Conservation (phyloP, 2,113 vertebrate genomes). For the Channa argus region DNA sequence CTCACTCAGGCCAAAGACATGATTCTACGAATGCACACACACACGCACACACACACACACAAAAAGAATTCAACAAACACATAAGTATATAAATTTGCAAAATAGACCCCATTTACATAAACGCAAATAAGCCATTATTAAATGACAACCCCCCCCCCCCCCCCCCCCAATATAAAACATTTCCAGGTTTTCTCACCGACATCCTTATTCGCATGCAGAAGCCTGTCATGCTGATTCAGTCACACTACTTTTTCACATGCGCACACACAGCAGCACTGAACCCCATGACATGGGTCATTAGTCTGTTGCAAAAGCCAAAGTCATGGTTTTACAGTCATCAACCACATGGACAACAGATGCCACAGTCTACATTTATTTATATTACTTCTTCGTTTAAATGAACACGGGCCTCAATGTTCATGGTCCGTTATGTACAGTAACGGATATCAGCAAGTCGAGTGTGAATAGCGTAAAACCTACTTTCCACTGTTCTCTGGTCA, state of each 20-base stretch:
- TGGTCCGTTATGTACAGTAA: not conserved
- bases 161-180: not conserved
- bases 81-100: not conserved
- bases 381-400: conserved; percentile 7
- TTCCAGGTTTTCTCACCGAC: not conserved
- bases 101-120: not conserved
- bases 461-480: too few species aligned
- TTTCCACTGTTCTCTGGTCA: too few species aligned
- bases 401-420: conserved; percentile 9
- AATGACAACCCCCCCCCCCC: too few species aligned
- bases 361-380: conserved; percentile 10
- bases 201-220: not conserved
- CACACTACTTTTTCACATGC: not conserved
- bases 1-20: conserved; percentile 3
- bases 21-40: conserved; percentile 10
- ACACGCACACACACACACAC: not conserved
- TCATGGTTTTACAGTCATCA: conserved; percentile 42
- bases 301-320: conserved; percentile 21
- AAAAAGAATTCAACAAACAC: not conserved
- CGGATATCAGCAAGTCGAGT: not conserved
- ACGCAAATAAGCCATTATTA: too few species aligned
- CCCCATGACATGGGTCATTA: conserved; percentile 42
- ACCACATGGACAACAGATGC: conserved; percentile 9
- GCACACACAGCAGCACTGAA: conserved; percentile 1
- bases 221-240: not conserved